Evolutionary conservation across 2,113 vertebrate genomes (phyloP), one percentile per base, ranked within the genome.

Genomic region (Brachypodius melanocephalos): DNA sequence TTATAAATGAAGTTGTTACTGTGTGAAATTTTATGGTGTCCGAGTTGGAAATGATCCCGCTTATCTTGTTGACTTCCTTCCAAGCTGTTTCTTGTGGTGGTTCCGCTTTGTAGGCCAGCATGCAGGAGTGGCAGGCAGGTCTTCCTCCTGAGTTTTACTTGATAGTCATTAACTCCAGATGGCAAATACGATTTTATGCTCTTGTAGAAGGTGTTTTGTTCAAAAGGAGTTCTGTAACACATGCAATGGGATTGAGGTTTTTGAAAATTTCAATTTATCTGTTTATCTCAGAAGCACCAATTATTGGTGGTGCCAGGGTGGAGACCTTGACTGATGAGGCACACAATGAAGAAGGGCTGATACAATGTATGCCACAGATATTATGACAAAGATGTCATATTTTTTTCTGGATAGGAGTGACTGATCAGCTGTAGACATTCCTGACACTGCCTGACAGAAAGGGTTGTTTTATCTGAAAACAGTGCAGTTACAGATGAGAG

Each of bases 381-480:
- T 79, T 95, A 74, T 82, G 92, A 96, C 82, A 93, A 93, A 90
- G 79, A 85, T 0, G 1, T 90, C 76, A 61, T 92, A 63, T 75
- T 96, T 94, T 94, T 92, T 86, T 61, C 66, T 88, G 89, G 38
- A 58, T 89, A 93, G 62, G 22, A 45, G 55, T 97, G 95, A 96
- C 94, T 94, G 97, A 96, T 95, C 38, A 45, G 82, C 90, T 94
- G 84, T 84, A 96, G 95, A 75, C 95, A 75, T 90, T 96, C 85
- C 88, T 95, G 95, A 96, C 95, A 85, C 89, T 85, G 74, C n/a
- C 76, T 96, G 96, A 95, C 93, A 94, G 88, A 95, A 96, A 69
- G 88, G 95, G 96, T 97, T 97, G 96, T 97, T 96, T 96, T 97
- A 96, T 97, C 95, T 97, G 93, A 94, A 97, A 97, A 88, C 93